These are phyloP conservation scores for Orthosia incerta DNA, from an alignment of 2,888 invertebrate genomes.

Conservation along the genomic window DNA sequence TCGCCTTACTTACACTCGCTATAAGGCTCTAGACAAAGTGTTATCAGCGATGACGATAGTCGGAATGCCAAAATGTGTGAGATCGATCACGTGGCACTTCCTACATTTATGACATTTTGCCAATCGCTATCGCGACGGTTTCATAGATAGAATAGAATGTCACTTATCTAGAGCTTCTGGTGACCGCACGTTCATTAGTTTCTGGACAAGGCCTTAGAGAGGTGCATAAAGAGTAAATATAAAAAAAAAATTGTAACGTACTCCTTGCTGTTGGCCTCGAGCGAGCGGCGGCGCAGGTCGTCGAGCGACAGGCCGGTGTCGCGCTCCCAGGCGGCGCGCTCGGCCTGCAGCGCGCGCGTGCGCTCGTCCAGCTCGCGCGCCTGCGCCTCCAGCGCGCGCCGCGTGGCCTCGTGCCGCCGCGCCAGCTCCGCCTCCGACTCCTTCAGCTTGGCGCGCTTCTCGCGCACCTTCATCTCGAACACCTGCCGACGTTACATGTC, in stretches of 20 bases:
- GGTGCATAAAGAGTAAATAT: too few species aligned
- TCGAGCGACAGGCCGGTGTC: slow-evolving; percentile 97
- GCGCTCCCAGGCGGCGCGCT: slow-evolving; percentile 97
- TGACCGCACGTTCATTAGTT: too few species aligned
- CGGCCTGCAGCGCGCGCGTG: slow-evolving; percentile 95
- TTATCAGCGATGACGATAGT: too few species aligned
- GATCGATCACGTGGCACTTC: too few species aligned
- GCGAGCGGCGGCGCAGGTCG: slow-evolving; percentile 96
- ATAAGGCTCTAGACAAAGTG: too few species aligned
- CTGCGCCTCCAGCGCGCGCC: slow-evolving; percentile 95
- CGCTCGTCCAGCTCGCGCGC: slow-evolving; percentile 98
- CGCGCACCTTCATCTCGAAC: slow-evolving; percentile 99
- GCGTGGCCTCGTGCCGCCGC: slow-evolving; percentile 95
- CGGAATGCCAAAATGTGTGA: too few species aligned
- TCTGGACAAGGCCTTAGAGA: too few species aligned
- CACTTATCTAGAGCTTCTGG: too few species aligned
- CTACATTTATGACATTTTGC: too few species aligned
- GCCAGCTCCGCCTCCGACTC: slow-evolving; percentile 98
- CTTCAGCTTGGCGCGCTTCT: slow-evolving; percentile 98
- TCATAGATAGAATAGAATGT: too few species aligned
- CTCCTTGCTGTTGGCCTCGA: slow-evolving; percentile 97
- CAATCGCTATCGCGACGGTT: too few species aligned
- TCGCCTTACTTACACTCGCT: too few species aligned
- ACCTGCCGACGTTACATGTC: slow-evolving; percentile 87
- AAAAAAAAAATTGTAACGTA: slow-evolving; percentile 74